Evolutionary conservation across 2,797 vertebrate species (phyloP), one percentile per base, ranked within the genome.

Genomic region (Lithobates sylvaticus): DNA sequence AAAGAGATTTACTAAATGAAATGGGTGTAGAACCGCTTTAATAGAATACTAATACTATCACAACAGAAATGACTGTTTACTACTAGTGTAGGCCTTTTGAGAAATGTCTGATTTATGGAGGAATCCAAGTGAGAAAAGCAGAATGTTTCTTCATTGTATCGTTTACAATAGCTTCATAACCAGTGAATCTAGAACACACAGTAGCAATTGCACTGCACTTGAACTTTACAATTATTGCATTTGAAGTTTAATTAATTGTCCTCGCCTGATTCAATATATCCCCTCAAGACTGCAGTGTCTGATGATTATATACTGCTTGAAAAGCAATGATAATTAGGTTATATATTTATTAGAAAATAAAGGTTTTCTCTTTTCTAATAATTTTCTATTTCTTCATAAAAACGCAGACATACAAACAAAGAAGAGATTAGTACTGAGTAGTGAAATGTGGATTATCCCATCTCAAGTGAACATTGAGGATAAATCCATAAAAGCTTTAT

Each of bases 401-500:
- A 84, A 47, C 58, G 47, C 64, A 65, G 13, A 68, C 10, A 85
- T 5, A 65, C 61, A 26, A 65, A 65, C 81, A 83, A 85, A 81
- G 44, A 65, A 84, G 75, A 65, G 83, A 85, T 78, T 79, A 85
- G 39, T 72, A 79, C 84, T 73, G 78, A 85, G 69, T 73, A 79
- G 50, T 73, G 54, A 79, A 85, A 79, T 79, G 76, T 85, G 84
- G 84, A 85, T 85, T 80, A 85, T 85, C 76, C 76, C 69, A 85
- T 85, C 69, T 85, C 84, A 79, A 85, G 76, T 84, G 84, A 85
- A 79, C 76, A 79, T 72, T 79, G 54, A 73, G 69, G 36, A 74
- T 79, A 74, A 85, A 80, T 36, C 21, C 84, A 85, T 79, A 85
- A 85, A 80, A 85, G 76, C 76, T 79, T 79, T 50, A 78, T 70